A percentile compares a stretch with the other conserved stretches of the same genome.
Evolutionary conservation across 1,140 invertebrate genomes (phyloP).

Genomic region (Drosophila malerkotliana): DNA sequence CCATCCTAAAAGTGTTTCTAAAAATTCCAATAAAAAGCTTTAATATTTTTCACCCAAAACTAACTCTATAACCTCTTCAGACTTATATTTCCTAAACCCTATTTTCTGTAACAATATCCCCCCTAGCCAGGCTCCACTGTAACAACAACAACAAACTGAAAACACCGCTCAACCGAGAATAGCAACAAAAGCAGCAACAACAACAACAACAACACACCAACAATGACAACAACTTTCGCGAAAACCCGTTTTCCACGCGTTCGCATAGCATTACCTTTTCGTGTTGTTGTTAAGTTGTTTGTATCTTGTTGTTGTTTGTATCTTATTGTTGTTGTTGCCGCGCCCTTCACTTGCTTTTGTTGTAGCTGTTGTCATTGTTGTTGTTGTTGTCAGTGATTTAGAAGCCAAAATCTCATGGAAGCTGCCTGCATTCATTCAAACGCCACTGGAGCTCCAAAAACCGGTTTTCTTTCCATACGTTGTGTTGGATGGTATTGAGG

Average conservation of each 20-base stretch:
- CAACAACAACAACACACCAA: constrained; percentile 29
- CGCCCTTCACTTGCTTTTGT: constrained; percentile 56
- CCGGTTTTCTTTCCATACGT: constrained; percentile 33
- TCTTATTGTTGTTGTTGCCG: constrained; percentile 28
- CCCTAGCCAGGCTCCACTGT: constrained; percentile 2
- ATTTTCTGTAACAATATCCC: background rate
- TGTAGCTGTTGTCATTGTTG: constrained; percentile 33
- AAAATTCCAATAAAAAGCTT: too few relatives aligned
- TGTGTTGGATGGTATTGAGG: too few relatives aligned
- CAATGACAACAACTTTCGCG: constrained; percentile 77
- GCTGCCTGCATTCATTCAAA: constrained; percentile 67
- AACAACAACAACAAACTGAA: background rate
- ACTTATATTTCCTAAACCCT: background rate
- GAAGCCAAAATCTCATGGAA: constrained; percentile 62
- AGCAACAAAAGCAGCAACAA: constrained; percentile 12
- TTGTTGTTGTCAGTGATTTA: constrained; percentile 58
- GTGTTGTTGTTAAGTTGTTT: constrained; percentile 26
- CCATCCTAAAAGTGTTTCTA: too few relatives aligned
- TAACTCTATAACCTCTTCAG: too few relatives aligned
- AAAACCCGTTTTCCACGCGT: constrained; percentile 80
- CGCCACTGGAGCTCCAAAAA: constrained; percentile 50
- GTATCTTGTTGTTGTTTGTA: constrained; percentile 11
- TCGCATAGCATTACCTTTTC: constrained; percentile 61
- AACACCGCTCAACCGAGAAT: constrained; percentile 30
- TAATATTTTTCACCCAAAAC: too few relatives aligned